These are phyloP conservation scores for Phrynocephalus versicolor DNA, from an alignment of 2,113 vertebrate species.

Conservation along the genomic window DNA sequence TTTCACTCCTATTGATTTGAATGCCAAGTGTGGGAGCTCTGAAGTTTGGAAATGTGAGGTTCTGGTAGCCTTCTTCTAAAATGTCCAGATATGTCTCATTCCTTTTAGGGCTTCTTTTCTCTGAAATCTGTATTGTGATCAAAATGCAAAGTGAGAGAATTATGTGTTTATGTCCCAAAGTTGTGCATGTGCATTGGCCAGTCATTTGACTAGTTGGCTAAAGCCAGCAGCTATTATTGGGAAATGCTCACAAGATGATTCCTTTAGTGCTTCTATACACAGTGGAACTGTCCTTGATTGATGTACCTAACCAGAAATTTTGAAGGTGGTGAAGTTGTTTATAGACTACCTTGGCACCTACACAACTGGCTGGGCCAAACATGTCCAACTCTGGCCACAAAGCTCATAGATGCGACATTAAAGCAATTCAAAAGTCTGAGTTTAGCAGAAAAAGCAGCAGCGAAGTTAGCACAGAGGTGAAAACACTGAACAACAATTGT, in stretches of 20 bases:
- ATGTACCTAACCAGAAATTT: not conserved
- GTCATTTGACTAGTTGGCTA: not conserved
- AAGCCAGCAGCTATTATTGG: not conserved
- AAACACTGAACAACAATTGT: too few relatives aligned
- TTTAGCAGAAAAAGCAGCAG: not conserved
- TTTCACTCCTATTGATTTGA: not conserved
- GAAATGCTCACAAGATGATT: not conserved
- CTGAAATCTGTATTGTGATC: not conserved
- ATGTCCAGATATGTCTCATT: not conserved
- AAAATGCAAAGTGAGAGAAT: not conserved
- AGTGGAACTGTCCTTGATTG: not conserved
- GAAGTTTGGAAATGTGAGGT: not conserved
- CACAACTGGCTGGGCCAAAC: not conserved
- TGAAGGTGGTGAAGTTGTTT: not conserved
- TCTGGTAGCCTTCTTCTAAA: not conserved
- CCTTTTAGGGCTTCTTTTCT: not conserved
- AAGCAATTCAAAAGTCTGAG: not conserved
- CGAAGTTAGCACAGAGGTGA: too few relatives aligned
- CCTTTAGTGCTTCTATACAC: not conserved
- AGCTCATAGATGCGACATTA: not conserved
- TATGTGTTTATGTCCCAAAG: not conserved
- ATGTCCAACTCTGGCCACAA: not conserved
- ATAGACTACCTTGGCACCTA: not conserved
- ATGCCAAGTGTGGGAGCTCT: not conserved
- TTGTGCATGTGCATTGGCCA: not conserved